A percentile compares a stretch with the other conserved stretches of the same genome.
phyloP scores from a whole-genome alignment of 2,113 vertebrate genomes.

The Pituophis catenifer region DNA sequence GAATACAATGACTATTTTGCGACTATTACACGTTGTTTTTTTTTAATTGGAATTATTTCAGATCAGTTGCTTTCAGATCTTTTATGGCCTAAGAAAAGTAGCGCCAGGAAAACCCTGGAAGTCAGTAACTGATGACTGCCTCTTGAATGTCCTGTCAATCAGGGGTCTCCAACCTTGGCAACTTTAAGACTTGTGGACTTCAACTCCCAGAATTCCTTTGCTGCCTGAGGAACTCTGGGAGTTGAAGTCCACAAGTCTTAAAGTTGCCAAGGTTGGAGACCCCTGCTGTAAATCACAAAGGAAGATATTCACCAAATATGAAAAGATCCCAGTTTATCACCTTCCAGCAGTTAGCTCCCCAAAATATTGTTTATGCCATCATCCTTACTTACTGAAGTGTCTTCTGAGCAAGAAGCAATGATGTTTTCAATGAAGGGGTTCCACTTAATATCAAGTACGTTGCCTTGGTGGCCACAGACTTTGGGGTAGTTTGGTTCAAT shows the following conservation, averaged over 20 bases:
- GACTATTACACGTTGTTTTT: neutral
- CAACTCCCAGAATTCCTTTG: too few relatives aligned
- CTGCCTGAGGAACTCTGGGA: too few relatives aligned
- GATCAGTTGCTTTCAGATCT: neutral
- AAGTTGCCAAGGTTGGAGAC: too few relatives aligned
- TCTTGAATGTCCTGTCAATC: neutral
- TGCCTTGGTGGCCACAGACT: conserved; percentile 94
- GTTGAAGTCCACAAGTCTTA: too few relatives aligned
- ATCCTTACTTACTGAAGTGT: conserved; percentile 83
- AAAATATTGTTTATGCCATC: accelerated
- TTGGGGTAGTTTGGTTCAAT: conserved; percentile 93
- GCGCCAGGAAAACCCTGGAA: neutral
- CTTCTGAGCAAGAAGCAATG: conserved; percentile 95
- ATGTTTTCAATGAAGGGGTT: conserved; percentile 98
- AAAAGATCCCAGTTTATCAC: neutral
- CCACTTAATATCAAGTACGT: conserved; percentile 98
- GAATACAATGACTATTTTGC: neutral
- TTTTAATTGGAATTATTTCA: neutral
- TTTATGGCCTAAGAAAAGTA: neutral
- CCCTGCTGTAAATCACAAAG: neutral
- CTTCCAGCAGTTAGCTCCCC: too few relatives aligned
- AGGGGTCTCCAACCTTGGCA: too few relatives aligned
- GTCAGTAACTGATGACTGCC: neutral
- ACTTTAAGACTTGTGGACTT: too few relatives aligned
- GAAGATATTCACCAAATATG: neutral